Conservation (phyloP, 2,797 vertebrate genomes). For the Remorina albescens region DNA sequence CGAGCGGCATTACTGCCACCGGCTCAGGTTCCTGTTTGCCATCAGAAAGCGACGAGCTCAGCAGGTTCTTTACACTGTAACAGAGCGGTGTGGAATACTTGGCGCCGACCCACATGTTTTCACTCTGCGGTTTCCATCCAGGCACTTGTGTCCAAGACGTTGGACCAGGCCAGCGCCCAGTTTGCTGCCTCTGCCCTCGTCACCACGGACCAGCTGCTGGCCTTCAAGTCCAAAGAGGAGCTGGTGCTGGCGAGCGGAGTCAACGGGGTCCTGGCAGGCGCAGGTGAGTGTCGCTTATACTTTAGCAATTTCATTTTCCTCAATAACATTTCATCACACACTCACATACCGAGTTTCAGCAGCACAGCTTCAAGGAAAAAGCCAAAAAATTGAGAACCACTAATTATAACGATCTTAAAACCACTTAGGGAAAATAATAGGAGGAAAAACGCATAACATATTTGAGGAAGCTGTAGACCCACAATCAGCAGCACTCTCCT, state of each 20-base stretch:
- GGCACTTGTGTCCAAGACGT: conserved; percentile 92
- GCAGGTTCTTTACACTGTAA: conserved; percentile 25
- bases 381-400: not conserved
- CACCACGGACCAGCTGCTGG: conserved; percentile 95
- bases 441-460: not conserved
- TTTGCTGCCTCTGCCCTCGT: conserved; percentile 98
- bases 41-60: conserved; percentile 44
- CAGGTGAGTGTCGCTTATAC: conserved; percentile 86
- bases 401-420: not conserved
- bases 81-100: conserved; percentile 16
- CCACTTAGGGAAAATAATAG: not conserved
- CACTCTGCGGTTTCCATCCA: conserved; percentile 54
- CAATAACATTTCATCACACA: too few relatives aligned
- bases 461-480: not conserved
- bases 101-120: conserved; percentile 18
- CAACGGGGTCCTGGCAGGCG: conserved; percentile 94
- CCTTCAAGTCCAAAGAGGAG: conserved; percentile 98
- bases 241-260: conserved; percentile 93
- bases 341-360: too few relatives aligned
- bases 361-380: not conserved
- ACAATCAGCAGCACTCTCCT: not conserved
- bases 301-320: too few relatives aligned
- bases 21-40: conserved; percentile 52
- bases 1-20: conserved; percentile 23
- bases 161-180: conserved; percentile 97